Evolutionary conservation across 1,140 invertebrate genomes (phyloP).

Genomic region (Neuroterus valhalla): DNA sequence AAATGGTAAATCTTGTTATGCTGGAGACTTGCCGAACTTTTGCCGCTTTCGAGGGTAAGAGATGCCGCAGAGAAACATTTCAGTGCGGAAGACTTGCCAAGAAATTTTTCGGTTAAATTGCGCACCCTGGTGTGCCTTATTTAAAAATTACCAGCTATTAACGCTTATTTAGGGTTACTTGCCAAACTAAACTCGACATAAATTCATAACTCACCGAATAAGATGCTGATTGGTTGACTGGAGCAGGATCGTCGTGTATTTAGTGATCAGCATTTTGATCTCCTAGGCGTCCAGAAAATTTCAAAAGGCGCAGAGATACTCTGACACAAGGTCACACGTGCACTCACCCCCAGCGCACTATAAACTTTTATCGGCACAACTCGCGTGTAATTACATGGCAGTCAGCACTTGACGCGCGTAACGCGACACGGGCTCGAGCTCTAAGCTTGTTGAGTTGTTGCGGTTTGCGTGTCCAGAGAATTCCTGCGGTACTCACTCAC

Average conservation of each 20-base stretch:
- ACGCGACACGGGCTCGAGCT: constrained; percentile 6
- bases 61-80: no score
- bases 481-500: neutral
- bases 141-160: neutral
- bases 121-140: no score
- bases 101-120: no score
- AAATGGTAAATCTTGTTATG: no score
- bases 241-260: constrained; percentile 68
- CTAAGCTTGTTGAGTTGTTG: neutral
- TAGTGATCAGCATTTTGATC: constrained; percentile 69
- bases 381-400: constrained; percentile 19
- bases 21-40: no score
- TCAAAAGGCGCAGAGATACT: neutral
- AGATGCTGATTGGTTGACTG: constrained; percentile 68
- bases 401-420: constrained; percentile 8
- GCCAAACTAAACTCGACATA: neutral
- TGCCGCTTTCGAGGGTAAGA: no score
- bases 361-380: constrained; percentile 4
- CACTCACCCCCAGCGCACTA: neutral
- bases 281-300: neutral
- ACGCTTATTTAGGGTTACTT: neutral
- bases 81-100: no score
- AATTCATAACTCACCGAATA: constrained; percentile 61
- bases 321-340: neutral
- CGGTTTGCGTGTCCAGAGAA: neutral